phyloP scores from a whole-genome alignment of 2,113 vertebrate genomes.

The Alligator sinensis region DNA sequence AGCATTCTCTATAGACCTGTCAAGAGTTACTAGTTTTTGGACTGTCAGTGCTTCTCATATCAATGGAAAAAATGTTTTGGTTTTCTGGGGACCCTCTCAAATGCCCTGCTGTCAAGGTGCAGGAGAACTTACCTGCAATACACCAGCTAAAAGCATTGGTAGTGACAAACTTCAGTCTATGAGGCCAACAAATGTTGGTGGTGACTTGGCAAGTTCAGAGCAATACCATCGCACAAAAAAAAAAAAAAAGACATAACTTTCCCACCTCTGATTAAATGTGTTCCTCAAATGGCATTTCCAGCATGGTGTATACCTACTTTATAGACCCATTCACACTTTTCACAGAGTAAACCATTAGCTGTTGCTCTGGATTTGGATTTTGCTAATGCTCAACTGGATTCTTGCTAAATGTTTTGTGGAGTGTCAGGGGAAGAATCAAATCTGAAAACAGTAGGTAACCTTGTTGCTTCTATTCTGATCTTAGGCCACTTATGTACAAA shows the following conservation, averaged over 20 bases:
- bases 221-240: neutral
- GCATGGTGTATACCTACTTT: neutral
- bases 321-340: neutral
- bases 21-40: neutral
- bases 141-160: rapidly evolving
- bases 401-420: neutral
- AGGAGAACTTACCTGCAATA: neutral
- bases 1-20: neutral
- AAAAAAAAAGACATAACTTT: too few species aligned
- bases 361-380: neutral
- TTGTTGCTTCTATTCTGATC: neutral
- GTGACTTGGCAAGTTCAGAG: neutral
- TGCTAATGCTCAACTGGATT: neutral
- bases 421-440: neutral
- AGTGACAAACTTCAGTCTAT: neutral
- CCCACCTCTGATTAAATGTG: neutral
- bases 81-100: neutral
- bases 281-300: neutral
- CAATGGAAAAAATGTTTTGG: neutral
- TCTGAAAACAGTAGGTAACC: neutral
- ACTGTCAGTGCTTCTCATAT: neutral
- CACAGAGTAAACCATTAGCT: neutral
- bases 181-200: neutral
- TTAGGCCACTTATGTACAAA: too few species aligned
- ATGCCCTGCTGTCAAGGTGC: neutral